Evolutionary conservation across 92 coral and sea anemone species (phyloP).

Genomic region (Bergia puertoricense): DNA sequence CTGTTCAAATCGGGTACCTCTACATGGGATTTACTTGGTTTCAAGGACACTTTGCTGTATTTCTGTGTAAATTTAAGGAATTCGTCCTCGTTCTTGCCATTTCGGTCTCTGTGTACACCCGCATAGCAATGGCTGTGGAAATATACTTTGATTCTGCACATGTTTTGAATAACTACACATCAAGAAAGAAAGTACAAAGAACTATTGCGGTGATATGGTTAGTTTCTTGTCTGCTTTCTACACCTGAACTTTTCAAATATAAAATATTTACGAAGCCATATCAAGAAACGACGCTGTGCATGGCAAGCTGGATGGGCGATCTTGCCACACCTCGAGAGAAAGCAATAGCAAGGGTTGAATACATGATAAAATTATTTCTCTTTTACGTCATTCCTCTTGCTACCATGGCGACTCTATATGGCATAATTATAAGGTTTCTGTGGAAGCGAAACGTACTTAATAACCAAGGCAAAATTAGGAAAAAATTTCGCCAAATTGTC

Average conservation of each 20-base stretch:
- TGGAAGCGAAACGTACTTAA: neutral
- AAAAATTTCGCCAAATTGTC: constrained; percentile 8
- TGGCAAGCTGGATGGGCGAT: constrained; percentile 5
- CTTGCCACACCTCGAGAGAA: neutral
- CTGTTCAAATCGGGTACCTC: constrained; percentile 2
- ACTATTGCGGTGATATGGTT: constrained; percentile 4
- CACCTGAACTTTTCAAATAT: constrained; percentile 25
- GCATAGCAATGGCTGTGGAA: constrained; percentile 25
- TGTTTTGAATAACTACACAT: neutral
- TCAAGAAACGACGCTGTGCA: neutral
- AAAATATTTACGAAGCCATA: neutral
- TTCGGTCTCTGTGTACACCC: constrained; percentile 25
- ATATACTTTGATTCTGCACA: constrained; percentile 20
- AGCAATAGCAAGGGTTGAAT: neutral
- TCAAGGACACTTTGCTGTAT: constrained; percentile 11
- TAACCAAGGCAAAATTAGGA: constrained; percentile 5
- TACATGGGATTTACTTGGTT: constrained; percentile 16
- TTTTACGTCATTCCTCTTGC: constrained; percentile 18
- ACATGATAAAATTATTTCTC: constrained; percentile 1
- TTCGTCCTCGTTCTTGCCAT: constrained; percentile 17
- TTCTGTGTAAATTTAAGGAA: constrained; percentile 30
- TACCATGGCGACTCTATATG: constrained; percentile 25
- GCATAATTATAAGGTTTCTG: neutral
- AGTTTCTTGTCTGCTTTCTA: constrained; percentile 20
- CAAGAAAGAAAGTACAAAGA: neutral